These are phyloP conservation scores for Leptopilina clavipes DNA, from an alignment of 1,140 invertebrate genomes.

Conservation along the genomic window DNA sequence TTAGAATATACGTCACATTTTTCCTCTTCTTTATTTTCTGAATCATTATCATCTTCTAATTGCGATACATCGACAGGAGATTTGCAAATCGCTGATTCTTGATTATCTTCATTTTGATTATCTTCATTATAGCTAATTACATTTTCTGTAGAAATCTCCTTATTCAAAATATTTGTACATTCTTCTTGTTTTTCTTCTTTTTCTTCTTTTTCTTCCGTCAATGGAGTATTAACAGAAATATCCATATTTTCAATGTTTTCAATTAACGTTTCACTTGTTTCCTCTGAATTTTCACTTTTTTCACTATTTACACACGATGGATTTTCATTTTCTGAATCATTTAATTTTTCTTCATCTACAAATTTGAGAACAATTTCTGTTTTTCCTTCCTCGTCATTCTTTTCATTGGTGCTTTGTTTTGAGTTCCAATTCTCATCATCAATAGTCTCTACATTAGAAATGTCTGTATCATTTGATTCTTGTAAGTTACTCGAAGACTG, in stretches of 20 bases:
- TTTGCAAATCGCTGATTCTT: not conserved
- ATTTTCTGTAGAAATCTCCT: not conserved
- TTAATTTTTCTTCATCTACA: slow-evolving; percentile 1
- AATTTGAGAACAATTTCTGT: not conserved
- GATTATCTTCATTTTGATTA: not conserved
- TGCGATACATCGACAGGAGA: not conserved
- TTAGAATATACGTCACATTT: not conserved
- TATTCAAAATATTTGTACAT: not conserved
- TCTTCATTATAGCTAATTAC: not conserved
- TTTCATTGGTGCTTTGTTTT: too few species aligned
- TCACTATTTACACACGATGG: not conserved
- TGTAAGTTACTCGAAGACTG: not conserved
- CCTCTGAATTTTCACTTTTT: not conserved
- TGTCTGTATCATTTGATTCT: not conserved
- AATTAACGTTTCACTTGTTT: slow-evolving; percentile 1
- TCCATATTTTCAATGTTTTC: slow-evolving; percentile 28
- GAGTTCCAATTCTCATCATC: slow-evolving; percentile 6
- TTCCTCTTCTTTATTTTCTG: not conserved
- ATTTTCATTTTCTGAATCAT: slow-evolving; percentile 35
- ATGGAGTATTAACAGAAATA: not conserved
- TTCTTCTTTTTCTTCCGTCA: slow-evolving; percentile 36
- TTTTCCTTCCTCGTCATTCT: too few species aligned
- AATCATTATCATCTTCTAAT: not conserved
- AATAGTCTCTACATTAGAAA: not conserved
- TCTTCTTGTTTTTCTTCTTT: slow-evolving; percentile 43